Conservation (phyloP, 2,888 invertebrate genomes). For the Pediacus dermestoides region DNA sequence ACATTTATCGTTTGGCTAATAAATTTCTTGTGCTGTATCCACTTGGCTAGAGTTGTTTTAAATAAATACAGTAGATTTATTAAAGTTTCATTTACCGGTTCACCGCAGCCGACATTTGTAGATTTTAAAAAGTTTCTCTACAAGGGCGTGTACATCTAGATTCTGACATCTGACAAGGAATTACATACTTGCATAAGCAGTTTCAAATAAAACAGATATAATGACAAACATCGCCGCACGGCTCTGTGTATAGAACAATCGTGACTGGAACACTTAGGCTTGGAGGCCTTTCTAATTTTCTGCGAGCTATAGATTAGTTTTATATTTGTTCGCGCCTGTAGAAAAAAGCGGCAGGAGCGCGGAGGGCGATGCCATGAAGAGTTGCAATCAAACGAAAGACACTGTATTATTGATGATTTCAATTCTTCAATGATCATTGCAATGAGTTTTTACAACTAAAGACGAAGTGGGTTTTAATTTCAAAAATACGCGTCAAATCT, state of each 20-base stretch:
- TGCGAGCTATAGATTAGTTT: conserved; percentile 26
- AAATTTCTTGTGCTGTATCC: conserved; percentile 5
- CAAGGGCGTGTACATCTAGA: conserved; percentile 25
- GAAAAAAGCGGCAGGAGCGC: too few species aligned
- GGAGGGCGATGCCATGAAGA: too few species aligned
- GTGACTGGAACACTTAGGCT: conserved; percentile 43
- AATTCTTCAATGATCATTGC: too few species aligned
- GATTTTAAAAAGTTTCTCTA: conserved; percentile 1
- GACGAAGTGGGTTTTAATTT: too few species aligned
- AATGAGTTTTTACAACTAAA: too few species aligned
- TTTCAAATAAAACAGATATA: conserved; percentile 28
- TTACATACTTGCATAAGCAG: conserved; percentile 8
- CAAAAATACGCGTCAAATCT: too few species aligned
- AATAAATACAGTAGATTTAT: conserved; percentile 14
- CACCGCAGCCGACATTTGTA: conserved; percentile 7
- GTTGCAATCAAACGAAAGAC: too few species aligned
- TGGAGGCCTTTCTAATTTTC: conserved; percentile 44
- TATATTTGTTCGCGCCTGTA: too few species aligned
- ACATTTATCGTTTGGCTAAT: conserved; percentile 1
- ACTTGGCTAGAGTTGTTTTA: background rate
- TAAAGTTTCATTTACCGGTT: conserved; percentile 21
- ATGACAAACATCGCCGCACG: conserved; percentile 21
- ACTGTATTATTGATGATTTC: too few species aligned
- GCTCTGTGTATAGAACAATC: conserved; percentile 21
- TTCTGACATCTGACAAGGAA: conserved; percentile 26